Conservation (phyloP, 2,797 vertebrate species). For the Chiloscyllium punctatum region DNA sequence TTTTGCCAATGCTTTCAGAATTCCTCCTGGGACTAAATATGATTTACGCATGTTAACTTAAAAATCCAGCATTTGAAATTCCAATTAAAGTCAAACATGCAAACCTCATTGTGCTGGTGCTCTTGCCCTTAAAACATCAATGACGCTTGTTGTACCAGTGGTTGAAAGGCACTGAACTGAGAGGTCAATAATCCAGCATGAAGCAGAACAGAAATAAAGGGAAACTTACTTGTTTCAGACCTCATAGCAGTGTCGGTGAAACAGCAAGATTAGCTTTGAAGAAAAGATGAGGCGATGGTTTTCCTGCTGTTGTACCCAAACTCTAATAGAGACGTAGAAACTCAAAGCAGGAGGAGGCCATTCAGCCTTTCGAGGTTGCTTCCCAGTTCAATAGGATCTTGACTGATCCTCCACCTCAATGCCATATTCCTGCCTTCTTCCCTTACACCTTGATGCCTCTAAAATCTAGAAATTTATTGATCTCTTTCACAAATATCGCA, state of each 20-base stretch:
- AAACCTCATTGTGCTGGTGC: background rate
- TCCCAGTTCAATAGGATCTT: no score
- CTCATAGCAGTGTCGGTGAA: background rate
- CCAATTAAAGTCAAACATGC: constrained; percentile 29
- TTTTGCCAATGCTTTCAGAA: background rate
- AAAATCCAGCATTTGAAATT: constrained; percentile 5
- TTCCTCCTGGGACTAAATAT: constrained; percentile 28
- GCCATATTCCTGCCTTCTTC: no score
- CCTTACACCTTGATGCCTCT: no score
- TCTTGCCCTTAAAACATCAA: background rate
- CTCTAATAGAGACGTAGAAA: background rate
- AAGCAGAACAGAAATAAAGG: background rate
- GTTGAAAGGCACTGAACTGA: background rate
- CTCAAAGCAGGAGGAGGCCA: no score
- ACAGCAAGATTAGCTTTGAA: background rate
- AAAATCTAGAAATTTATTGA: no score
- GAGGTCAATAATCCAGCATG: background rate
- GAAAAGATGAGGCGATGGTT: background rate
- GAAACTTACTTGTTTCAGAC: background rate
- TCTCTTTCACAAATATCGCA: no score
- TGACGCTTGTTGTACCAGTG: background rate
- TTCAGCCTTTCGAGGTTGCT: no score
- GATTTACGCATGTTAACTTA: constrained; percentile 33
- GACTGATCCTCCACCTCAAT: no score
- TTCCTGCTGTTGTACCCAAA: background rate